Base-by-base conservation (phyloP, 2,797 vertebrate species). In the Hafferia zeledoni region DNA sequence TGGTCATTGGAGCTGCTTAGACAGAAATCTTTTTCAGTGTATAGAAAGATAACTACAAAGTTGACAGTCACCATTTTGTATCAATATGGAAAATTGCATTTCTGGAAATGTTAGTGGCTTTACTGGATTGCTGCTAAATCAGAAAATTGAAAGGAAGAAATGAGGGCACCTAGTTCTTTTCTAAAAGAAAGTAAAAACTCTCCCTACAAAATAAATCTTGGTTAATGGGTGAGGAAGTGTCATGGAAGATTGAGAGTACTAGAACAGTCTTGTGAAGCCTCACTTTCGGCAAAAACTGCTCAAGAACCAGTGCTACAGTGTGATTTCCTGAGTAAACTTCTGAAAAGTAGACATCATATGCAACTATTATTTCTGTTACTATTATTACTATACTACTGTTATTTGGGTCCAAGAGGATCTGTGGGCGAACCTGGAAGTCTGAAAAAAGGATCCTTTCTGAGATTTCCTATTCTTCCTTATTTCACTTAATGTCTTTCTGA, bases 261-360 rank as follows among this genome's bases (percentile, higher is more conserved):
- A 59, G 83, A 95, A 82, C 43, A 76, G 64, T 44, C 41, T 65
- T 61, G 46, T 17, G n/a, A 87, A 92, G 61, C 46, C 41, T 88
- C 65, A 23, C 27, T 95, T 89, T 63, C 67, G 79, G 22, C 70
- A 91, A 75, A 93, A 82, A 53, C 53, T 70, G 55, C 55, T 86
- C 74, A 82, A 88, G 63, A 72, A n/a, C 8, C 9, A 6, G 33
- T 0, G 0, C 47, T 81, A 57, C 1, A 44, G 27, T 25, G 59
- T n/a, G 83, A 87, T 82, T 95, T 94, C 87, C 79, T 79, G 70
- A 86, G 35, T 16, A 65, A 44, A 37, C 55, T 81, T 82, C 55
- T 90, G 50, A 81, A 92, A 89, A 87, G 49, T 41, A 88, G 59
- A 33, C 46, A 71, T 81, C 37, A 60, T 30, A 69, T 2, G 1